Base-by-base conservation (phyloP, 2,113 vertebrate genomes). In the Aspidoscelis tigris region DNA sequence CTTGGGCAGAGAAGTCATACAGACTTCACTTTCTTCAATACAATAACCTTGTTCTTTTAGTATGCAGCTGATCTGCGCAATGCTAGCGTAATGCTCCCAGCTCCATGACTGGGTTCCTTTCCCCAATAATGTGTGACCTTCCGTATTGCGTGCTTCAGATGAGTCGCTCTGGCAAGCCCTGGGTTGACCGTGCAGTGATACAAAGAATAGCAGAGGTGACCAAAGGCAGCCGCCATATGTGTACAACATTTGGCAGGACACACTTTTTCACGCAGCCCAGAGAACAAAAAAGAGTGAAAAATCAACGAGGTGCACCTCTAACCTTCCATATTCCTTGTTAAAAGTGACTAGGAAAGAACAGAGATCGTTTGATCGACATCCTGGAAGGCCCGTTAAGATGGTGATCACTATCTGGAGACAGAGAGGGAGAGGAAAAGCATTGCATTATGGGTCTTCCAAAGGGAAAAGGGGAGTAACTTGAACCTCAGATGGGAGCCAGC, bases 341-440 rank as follows among this genome's bases (percentile, higher is more conserved):
- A 98, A 95, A 44, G 95, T 95, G 7, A 98, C 93, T 68, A 99
- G 96, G 85, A 97, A 98, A 90, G 96, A 82, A 33, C 96, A 96
- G 2, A 99, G 97, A 22, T 96, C 96, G 0, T 95, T 96, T 91
- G 97, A 97, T 47, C 95, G 96, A 85, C 98, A 99, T n/a, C 98
- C 97, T 0, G 98, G 98, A 20, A 99, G 95, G 8, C 98, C 98
- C 0, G 96, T 97, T 87, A 99, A 86, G 84, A 99, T 94, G 90
- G 93, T 98, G 92, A 98, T 92, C 70, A 97, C 89, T 81, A 99
- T 96, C 98, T 99, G 84, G 22, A 87, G 65, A 64, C 68, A 70
- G 26, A 1, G 33, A 39, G 50, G 88, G 89, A 18, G 44, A 89
- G 53, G 81, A 81, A 14, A 1, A 61, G 47, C 18, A 1, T 0